Evolutionary conservation across 2,113 vertebrate species (phyloP).

Genomic region (Prochilodus magdalenae): DNA sequence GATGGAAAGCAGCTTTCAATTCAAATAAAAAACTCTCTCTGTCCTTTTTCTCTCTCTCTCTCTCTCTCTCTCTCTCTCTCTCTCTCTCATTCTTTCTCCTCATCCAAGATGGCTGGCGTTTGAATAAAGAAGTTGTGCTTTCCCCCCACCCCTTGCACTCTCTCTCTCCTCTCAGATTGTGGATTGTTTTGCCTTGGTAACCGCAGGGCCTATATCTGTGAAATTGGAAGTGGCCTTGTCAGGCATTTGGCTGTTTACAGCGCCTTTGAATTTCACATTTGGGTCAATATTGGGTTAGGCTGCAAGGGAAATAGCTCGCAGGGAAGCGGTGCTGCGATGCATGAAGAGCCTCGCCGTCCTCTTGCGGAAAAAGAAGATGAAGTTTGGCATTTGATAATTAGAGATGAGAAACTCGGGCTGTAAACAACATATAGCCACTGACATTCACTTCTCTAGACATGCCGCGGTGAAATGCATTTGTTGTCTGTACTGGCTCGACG

Average conservation of each 20-base stretch:
- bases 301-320: conserved; percentile 64
- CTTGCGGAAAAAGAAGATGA: conserved; percentile 67
- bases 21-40: conserved; percentile 28
- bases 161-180: conserved; percentile 47
- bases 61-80: background rate
- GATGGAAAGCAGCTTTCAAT: conserved; percentile 49
- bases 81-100: conserved; percentile 8
- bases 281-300: conserved; percentile 72
- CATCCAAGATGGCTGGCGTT: conserved; percentile 41
- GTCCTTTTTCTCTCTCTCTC: conserved; percentile 9
- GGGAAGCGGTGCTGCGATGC: conserved; percentile 66
- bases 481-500: background rate
- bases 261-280: conserved; percentile 72
- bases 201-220: conserved; percentile 63
- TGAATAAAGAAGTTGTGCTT: conserved; percentile 34
- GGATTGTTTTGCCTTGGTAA: conserved; percentile 67
- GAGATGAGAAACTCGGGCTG: conserved; percentile 62
- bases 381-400: conserved; percentile 78
- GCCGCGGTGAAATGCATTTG: background rate
- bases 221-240: conserved; percentile 74
- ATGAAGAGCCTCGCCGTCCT: conserved; percentile 67
- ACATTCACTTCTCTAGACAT: background rate
- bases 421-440: conserved; percentile 62
- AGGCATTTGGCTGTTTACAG: conserved; percentile 72
- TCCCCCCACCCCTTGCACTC: conserved; percentile 34